Percentiles rank a stretch among this genome's conserved stretches.
These are phyloP conservation scores for Budorcas taxicolor DNA, from an alignment of 2,113 vertebrate species.

Conservation along the genomic window DNA sequence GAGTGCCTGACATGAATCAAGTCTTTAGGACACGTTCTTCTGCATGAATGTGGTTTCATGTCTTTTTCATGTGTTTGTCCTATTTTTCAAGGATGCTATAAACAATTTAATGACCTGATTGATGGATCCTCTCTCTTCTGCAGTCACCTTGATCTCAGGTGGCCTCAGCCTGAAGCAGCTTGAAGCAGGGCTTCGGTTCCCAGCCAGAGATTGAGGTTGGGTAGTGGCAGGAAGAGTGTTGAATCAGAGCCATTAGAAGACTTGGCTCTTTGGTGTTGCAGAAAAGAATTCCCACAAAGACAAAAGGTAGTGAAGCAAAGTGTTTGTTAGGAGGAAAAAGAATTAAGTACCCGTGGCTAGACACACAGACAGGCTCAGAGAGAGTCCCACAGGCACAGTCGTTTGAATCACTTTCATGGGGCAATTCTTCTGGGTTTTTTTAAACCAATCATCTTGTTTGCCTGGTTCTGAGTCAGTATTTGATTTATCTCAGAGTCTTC, in stretches of 20 bases:
- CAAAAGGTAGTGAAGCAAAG: neutral
- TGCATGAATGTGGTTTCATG: neutral
- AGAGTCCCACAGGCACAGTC: neutral
- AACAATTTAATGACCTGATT: neutral
- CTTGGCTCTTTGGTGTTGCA: neutral
- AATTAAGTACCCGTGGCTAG: accelerated
- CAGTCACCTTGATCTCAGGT: neutral
- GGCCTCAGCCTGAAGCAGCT: neutral
- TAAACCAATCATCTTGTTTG: neutral
- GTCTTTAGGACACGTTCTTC: neutral
- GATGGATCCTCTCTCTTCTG: neutral
- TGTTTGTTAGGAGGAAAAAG: neutral
- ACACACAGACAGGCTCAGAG: neutral
- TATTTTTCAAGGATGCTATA: neutral
- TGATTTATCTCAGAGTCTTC: neutral
- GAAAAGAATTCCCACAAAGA: neutral
- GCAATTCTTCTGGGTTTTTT: neutral
- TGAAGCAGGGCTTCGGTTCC: neutral
- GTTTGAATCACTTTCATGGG: neutral
- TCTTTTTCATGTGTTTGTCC: neutral
- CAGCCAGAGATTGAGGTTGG: neutral
- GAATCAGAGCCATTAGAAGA: neutral
- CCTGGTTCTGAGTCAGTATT: neutral
- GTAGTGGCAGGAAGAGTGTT: neutral
- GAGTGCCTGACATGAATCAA: neutral